Percentiles rank a stretch among this genome's conserved stretches.
These are phyloP conservation scores for Sebastes schlegelii DNA, from an alignment of 2,113 vertebrate species.

Conservation along the genomic window DNA sequence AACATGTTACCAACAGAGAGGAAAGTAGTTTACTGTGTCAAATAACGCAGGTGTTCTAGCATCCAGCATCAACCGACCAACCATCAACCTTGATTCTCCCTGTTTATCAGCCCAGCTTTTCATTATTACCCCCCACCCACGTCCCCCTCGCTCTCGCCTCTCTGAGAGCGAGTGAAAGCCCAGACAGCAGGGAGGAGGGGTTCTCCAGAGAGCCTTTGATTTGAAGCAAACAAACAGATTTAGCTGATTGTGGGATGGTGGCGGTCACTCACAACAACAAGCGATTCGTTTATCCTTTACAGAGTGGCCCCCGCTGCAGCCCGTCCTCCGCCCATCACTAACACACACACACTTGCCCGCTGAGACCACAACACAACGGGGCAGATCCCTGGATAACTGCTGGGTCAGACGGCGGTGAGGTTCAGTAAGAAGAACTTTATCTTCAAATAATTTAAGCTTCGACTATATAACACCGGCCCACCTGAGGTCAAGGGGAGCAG, in stretches of 20 bases:
- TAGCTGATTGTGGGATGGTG: conserved; percentile 57
- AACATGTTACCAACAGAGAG: background rate
- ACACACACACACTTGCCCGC: conserved; percentile 14
- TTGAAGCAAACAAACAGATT: conserved; percentile 61
- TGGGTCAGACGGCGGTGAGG: conserved; percentile 7
- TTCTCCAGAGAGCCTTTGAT: conserved; percentile 61
- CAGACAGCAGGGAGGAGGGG: background rate
- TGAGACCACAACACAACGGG: background rate
- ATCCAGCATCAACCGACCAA: conserved; percentile 5
- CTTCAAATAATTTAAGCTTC: conserved; percentile 23
- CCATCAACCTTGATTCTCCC: conserved; percentile 36
- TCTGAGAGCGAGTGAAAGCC: conserved; percentile 16
- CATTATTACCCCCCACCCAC: conserved; percentile 21
- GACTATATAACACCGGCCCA: conserved; percentile 11
- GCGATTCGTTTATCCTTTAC: conserved; percentile 35
- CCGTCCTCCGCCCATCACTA: conserved; percentile 22
- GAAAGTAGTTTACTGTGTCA: conserved; percentile 18
- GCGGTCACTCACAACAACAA: conserved; percentile 52
- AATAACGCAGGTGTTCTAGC: conserved; percentile 5
- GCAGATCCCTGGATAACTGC: conserved; percentile 25
- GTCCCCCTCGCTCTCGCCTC: background rate
- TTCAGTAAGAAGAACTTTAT: background rate
- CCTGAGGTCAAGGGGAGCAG: background rate
- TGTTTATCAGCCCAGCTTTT: conserved; percentile 40
- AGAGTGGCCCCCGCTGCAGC: conserved; percentile 1